Conservation (phyloP, 2,113 vertebrate genomes). For the Chrysochloris asiatica region DNA sequence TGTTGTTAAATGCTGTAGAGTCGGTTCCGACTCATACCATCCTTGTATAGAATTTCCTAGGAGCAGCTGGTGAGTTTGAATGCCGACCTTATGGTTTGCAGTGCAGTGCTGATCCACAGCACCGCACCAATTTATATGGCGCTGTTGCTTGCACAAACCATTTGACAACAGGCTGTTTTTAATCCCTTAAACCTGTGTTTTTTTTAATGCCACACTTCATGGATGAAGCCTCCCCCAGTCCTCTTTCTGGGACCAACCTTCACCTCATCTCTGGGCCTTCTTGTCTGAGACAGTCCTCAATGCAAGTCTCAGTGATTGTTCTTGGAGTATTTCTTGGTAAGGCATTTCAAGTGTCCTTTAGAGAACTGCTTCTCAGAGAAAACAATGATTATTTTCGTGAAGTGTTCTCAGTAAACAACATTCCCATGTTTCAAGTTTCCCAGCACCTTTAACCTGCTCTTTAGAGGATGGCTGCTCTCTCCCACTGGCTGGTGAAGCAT, state of each 20-base stretch:
- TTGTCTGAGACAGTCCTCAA: not conserved
- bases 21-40: too few species aligned
- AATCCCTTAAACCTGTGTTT: too few species aligned
- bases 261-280: too few species aligned
- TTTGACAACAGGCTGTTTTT: not conserved
- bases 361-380: conserved; percentile 27
- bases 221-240: rapidly evolving
- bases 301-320: not conserved
- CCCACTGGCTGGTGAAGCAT: not conserved
- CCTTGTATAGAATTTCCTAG: too few species aligned
- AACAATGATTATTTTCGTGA: conserved; percentile 39
- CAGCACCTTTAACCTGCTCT: not conserved
- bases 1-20: too few species aligned
- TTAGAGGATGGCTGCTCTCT: not conserved
- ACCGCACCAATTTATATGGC: too few species aligned
- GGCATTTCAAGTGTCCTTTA: conserved; percentile 42
- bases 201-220: not conserved
- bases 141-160: not conserved
- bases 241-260: not conserved
- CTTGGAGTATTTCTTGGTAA: conserved; percentile 7
- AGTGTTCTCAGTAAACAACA: conserved; percentile 8
- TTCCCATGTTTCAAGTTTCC: not conserved
- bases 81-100: too few species aligned
- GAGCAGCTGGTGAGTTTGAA: too few species aligned
- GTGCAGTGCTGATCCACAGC: too few species aligned